These are phyloP conservation scores for Plectrocnemia conspersa DNA, from an alignment of 1,140 invertebrate species.

Conservation along the genomic window DNA sequence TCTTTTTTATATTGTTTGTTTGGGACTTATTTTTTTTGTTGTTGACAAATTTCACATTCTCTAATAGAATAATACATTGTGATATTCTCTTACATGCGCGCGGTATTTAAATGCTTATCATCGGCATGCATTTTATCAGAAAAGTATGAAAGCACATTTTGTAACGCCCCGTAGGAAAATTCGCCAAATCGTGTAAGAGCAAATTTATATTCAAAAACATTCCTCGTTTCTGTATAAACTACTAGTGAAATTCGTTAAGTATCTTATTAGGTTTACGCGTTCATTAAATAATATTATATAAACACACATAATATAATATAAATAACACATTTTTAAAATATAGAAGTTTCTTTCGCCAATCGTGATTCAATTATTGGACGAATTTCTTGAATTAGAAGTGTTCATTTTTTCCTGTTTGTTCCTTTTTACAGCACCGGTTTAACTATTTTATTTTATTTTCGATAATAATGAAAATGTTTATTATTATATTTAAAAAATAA, in stretches of 20 bases:
- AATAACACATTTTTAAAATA: conserved; percentile 3
- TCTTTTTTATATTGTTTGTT: too few species aligned
- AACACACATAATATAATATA: conserved; percentile 2
- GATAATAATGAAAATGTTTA: conserved; percentile 4
- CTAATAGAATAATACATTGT: too few species aligned
- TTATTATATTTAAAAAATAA: too few species aligned
- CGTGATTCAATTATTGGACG: conserved; percentile 4
- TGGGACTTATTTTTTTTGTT: too few species aligned
- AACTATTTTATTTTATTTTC: background rate
- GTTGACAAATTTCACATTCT: too few species aligned
- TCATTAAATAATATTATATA: conserved; percentile 1
- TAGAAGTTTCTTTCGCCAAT: conserved; percentile 5
- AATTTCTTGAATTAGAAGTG: conserved; percentile 1
- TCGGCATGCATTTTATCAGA: background rate
- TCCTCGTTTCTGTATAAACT: conserved; percentile 1
- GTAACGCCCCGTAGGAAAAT: background rate
- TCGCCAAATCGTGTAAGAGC: background rate
- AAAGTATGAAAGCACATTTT: background rate
- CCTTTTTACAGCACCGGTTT: conserved; percentile 1
- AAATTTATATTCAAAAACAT: background rate
- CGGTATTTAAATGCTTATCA: conserved; percentile 4
- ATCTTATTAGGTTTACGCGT: conserved; percentile 10
- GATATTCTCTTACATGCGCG: conserved; percentile 6
- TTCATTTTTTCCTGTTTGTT: background rate
- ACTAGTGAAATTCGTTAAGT: background rate